Percentiles rank a stretch among this genome's conserved stretches.
Evolutionary conservation across 2,113 vertebrate species (phyloP).

Genomic region (Hepsetus odoe): DNA sequence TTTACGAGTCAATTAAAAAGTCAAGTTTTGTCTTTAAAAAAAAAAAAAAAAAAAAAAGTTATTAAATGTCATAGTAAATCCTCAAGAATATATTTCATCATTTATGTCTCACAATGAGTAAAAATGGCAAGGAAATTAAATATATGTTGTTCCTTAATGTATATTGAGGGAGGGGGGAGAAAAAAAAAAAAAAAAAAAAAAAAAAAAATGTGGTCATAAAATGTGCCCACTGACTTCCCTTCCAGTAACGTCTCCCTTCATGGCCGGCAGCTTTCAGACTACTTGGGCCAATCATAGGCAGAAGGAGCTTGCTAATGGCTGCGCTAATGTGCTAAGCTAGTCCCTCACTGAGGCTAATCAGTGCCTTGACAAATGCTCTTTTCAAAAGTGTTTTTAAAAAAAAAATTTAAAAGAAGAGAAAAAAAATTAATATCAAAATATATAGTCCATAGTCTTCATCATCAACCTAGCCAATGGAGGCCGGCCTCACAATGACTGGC

Average conservation of each 20-base stretch:
- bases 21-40: conserved; percentile 60
- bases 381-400: conserved; percentile 25
- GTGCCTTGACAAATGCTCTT: conserved; percentile 47
- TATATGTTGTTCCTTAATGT: conserved; percentile 40
- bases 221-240: conserved; percentile 67
- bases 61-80: conserved; percentile 65
- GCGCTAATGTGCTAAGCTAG: conserved; percentile 59
- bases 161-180: too few relatives aligned
- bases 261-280: conserved; percentile 68
- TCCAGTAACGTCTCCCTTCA: conserved; percentile 68
- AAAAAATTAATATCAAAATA: conserved; percentile 38
- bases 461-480: conserved; percentile 64
- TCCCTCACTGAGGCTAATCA: conserved; percentile 34
- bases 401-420: neutral
- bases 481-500: conserved; percentile 72
- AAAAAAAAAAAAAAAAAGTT: too few relatives aligned
- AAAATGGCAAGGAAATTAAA: conserved; percentile 36
- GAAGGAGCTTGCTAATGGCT: conserved; percentile 68
- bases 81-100: conserved; percentile 40
- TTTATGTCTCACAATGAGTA: conserved; percentile 32
- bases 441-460: conserved; percentile 47
- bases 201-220: conserved; percentile 51
- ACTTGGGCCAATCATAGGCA: conserved; percentile 63
- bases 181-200: neutral
- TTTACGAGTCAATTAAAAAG: conserved; percentile 72